Evolutionary conservation across 2,797 vertebrate species (phyloP).

Genomic region (Esox masquinongy): DNA sequence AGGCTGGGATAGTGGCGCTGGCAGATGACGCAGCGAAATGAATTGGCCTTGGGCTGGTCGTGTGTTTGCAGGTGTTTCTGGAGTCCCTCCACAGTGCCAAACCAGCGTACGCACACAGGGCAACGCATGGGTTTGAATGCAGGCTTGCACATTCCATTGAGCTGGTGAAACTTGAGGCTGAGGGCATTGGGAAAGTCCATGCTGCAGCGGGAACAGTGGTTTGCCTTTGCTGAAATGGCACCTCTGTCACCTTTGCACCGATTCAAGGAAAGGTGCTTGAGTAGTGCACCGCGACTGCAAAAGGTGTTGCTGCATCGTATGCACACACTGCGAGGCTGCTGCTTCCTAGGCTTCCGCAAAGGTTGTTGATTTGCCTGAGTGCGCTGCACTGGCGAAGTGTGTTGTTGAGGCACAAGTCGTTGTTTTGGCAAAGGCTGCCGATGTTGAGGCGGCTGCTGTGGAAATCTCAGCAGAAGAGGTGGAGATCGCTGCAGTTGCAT

Average conservation of each 20-base stretch:
- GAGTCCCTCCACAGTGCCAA: conserved; percentile 70
- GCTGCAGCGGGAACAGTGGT: conserved; percentile 71
- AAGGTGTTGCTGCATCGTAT: conserved; percentile 73
- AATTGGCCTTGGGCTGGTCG: conserved; percentile 67
- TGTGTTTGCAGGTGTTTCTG: conserved; percentile 78
- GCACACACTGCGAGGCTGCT: conserved; percentile 57
- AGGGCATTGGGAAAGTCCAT: conserved; percentile 68
- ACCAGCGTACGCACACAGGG: conserved; percentile 75
- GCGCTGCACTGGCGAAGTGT: conserved; percentile 11
- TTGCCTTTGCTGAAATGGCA: conserved; percentile 47
- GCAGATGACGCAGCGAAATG: conserved; percentile 71
- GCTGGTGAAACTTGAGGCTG: conserved; percentile 73
- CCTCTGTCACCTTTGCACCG: conserved; percentile 65
- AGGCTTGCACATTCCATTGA: conserved; percentile 70
- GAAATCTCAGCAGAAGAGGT: conserved; percentile 63
- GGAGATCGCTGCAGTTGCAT: conserved; percentile 55
- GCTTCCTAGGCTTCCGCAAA: background rate
- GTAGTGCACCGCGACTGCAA: conserved; percentile 66
- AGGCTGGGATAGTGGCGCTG: conserved; percentile 68
- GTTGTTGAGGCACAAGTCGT: background rate
- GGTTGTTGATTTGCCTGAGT: conserved; percentile 42
- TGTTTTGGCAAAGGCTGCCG: conserved; percentile 34
- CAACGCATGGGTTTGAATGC: conserved; percentile 76
- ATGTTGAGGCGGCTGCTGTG: conserved; percentile 42
- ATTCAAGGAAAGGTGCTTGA: conserved; percentile 73